These are phyloP conservation scores for Microcebus lehilahytsara DNA, from an alignment of 2,113 vertebrate species.

Conservation along the genomic window DNA sequence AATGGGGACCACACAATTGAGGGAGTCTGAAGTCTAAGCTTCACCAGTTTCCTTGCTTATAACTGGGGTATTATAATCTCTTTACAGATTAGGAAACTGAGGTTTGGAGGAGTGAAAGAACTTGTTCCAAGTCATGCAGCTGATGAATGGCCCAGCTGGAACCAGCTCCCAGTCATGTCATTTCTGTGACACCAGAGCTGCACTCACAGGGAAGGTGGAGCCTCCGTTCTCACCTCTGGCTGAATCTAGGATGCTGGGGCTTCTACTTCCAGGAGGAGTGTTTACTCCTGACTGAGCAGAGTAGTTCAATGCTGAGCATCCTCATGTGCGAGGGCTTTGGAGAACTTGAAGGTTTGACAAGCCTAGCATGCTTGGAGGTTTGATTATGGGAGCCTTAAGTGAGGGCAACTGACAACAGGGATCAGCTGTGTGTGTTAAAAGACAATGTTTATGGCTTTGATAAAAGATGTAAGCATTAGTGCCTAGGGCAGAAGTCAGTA, in stretches of 20 bases:
- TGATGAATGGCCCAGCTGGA: not conserved
- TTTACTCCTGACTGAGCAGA: not conserved
- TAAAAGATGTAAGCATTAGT: not conserved
- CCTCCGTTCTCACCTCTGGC: not conserved
- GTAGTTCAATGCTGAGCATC: not conserved
- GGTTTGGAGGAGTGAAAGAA: not conserved
- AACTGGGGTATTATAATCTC: too few relatives aligned
- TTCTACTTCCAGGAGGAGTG: not conserved
- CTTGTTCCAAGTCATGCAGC: not conserved
- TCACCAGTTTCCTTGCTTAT: not conserved
- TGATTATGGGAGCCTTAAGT: not conserved
- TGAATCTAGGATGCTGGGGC: not conserved
- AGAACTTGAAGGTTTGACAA: not conserved
- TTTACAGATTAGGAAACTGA: not conserved
- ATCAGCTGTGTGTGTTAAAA: not conserved
- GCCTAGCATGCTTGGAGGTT: not conserved
- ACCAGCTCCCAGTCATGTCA: not conserved
- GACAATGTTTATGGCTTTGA: not conserved
- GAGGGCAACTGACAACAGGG: not conserved
- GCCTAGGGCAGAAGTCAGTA: not conserved
- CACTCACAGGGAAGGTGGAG: not conserved
- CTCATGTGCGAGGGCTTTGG: not conserved
- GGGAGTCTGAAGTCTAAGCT: not conserved
- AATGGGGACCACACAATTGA: not conserved
- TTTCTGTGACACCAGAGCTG: not conserved